Evolutionary conservation across 2,113 vertebrate genomes (phyloP), one percentile per base, ranked within the genome.

Genomic region (Rhynchomys soricoides): DNA sequence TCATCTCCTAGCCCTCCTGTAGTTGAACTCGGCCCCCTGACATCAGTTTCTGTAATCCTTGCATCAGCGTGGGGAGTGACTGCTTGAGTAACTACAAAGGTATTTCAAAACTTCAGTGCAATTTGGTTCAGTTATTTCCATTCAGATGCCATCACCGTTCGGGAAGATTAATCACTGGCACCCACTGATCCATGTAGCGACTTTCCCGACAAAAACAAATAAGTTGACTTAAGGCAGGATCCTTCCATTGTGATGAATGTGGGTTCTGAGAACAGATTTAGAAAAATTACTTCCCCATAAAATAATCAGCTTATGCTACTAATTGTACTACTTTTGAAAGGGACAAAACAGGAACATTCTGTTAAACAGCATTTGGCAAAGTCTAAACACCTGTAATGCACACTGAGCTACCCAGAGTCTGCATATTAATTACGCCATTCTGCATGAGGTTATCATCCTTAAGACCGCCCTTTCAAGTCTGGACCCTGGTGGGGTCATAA

Each of bases 111-210:
- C 98, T 98, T 97, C 97, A 98, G 98, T 98, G 99, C 98, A 98
- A 97, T 98, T 94, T 81, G 97, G 98, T 98, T 97, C 93, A 95
- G 97, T 95, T 96, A 91, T 79, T 79, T 86, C 91, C 59, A 68
- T 73, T 70, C 40, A 52, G 94, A 93, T 86, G 16, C 62, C 29
- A 89, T 99, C 99, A 99, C 98, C 99, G 99, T 96, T 99, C 99
- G 0, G 99, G 99, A 19, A 99, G 99, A 98, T 99, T 99, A 91
- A 99, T 99, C 70, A 99, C 98, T 0, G 99, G 99, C 79, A 99
- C 99, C 99, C 99, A 99, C 98, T 99, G 99, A 94, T 99, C 99
- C 99, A 99, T 97, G 96, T 99, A 99, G n/a, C 99, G 99, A 91
- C 99, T 99, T 98, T 99, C 99, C 97, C 99, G 99, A 98, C 99